phyloP scores from a whole-genome alignment of 2,113 vertebrate genomes.

The Penelope pileata region DNA sequence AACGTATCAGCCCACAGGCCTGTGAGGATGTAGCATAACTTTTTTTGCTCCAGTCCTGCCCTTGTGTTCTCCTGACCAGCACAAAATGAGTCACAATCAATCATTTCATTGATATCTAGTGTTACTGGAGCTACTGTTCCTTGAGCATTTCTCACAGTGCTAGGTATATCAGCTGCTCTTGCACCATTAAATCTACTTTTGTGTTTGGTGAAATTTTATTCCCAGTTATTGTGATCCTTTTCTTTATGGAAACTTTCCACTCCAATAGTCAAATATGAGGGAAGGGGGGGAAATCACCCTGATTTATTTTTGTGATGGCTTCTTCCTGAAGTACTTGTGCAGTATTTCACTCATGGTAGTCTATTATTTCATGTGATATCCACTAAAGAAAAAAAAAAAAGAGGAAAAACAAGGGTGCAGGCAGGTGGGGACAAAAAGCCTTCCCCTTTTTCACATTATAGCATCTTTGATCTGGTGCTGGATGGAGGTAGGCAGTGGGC shows the following conservation, averaged over 20 bases:
- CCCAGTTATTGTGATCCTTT: background rate
- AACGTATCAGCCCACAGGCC: background rate
- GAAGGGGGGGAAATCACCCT: background rate
- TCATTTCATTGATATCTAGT: constrained; percentile 11
- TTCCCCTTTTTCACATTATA: background rate
- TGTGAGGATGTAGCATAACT: background rate
- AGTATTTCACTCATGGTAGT: background rate
- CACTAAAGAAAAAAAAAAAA: background rate
- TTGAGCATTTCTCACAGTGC: background rate
- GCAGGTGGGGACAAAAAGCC: background rate
- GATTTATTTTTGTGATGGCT: background rate
- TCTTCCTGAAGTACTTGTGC: background rate
- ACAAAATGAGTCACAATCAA: constrained; percentile 31
- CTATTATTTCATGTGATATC: background rate
- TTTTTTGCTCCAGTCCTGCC: background rate
- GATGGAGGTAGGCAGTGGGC: background rate
- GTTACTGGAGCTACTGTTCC: background rate
- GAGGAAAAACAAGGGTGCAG: background rate
- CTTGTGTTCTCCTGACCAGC: background rate
- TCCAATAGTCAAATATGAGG: background rate
- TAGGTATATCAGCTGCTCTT: background rate
- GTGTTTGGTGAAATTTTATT: background rate
- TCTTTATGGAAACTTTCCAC: background rate
- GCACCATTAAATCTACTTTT: background rate
- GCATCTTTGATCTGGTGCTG: background rate